Base-by-base conservation (phyloP, 2,797 vertebrate genomes). In the Setipinna tenuifilis region DNA sequence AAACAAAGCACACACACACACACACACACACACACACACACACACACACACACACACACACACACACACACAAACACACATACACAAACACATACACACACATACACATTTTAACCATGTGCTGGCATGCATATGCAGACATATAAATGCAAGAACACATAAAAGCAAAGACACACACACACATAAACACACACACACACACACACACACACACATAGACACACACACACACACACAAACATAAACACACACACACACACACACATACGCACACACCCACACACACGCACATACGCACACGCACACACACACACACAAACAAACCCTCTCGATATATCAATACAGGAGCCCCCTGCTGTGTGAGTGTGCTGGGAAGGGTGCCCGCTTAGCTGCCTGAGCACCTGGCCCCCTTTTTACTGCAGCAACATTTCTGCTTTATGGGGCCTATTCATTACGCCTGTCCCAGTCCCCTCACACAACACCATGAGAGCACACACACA, bases 361-460 rank as follows among this genome's bases (percentile, higher is more conserved):
- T 54, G 62, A 48, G 61, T 85, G 83, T 75, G 78, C 87, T 89
- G 90, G 91, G 91, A 92, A 85, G 87, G 86, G 85, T 89, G 89
- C 91, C 91, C 91, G 91, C 88, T 92, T 88, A 87, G 87, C 87
- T 88, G 81, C 88, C 83, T 90, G 87, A 89, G 93, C 93, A 94
- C 93, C 93, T 95, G 93, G 90, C 90, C 89, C 88, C 88, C 92
- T 92, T 89, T 86, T 68, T 90, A 86, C 86, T 75, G 86, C 83
- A 19, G 82, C 82, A 85, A 50, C 81, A 2, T 88, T 85, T 91
- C 84, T 88, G 85, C 88, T 91, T 91, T 88, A 85, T 89, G 89
- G 84, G 85, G 84, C 87, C 91, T 88, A 91, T 87, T 91, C 86
- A 91, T 91, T 88, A 80, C 80, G 86, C 81, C 88, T 90, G 87